Percentiles rank a stretch among this genome's conserved stretches.
Conservation (phyloP, 2,797 vertebrate genomes). For the Heteromormyrus szaboi region DNA sequence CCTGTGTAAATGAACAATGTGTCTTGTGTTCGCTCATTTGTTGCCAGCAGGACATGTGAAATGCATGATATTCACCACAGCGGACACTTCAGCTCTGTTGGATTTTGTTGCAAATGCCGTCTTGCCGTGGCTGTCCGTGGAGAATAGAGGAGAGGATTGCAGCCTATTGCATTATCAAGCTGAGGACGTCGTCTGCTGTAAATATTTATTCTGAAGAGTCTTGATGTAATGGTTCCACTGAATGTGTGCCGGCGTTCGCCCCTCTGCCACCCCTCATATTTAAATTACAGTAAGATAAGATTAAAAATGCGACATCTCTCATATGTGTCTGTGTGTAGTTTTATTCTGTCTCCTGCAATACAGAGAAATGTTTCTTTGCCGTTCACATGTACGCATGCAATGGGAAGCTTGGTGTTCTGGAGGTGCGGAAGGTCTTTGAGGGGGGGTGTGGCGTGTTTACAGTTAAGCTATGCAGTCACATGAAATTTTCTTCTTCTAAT, state of each 20-base stretch:
- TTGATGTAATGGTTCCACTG: neutral
- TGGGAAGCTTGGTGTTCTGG: neutral
- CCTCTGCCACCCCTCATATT: neutral
- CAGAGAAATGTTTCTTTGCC: neutral
- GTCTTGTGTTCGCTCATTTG: neutral
- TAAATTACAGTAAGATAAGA: neutral
- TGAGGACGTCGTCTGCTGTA: neutral
- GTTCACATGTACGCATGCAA: neutral
- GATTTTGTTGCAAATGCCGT: neutral
- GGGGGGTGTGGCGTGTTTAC: neutral
- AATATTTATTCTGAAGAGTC: neutral
- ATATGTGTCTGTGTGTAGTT: neutral
- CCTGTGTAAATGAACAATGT: neutral
- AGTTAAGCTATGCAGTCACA: neutral
- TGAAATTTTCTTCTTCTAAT: neutral
- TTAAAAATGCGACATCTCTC: neutral
- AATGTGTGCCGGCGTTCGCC: no score
- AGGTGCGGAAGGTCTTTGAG: no score
- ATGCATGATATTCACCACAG: neutral
- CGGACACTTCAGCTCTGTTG: neutral
- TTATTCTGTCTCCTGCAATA: neutral
- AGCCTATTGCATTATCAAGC: constrained; percentile 16
- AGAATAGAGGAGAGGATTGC: neutral
- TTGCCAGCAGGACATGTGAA: neutral
- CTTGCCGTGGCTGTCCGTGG: neutral